Conservation (phyloP, 2,113 vertebrate genomes). For the Thunnus thynnus region DNA sequence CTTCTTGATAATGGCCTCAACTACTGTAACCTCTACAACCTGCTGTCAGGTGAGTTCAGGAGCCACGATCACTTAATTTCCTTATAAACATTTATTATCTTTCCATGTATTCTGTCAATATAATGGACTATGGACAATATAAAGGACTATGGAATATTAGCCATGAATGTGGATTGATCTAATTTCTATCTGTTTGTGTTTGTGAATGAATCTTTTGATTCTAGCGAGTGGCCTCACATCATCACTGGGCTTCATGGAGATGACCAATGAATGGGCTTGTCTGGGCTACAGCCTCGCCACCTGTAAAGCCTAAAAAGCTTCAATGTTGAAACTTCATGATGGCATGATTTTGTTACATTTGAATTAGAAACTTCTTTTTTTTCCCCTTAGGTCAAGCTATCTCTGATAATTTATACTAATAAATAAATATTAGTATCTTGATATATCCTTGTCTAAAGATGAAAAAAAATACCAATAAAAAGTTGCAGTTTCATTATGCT, state of each 20-base stretch:
- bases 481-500: background rate
- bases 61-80: too few species aligned
- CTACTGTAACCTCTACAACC: slow-evolving; percentile 66
- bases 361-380: too few species aligned
- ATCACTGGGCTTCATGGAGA: slow-evolving; percentile 56
- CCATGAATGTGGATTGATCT: background rate
- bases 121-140: too few species aligned
- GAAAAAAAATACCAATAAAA: slow-evolving; percentile 14
- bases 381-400: too few species aligned
- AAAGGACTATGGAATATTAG: background rate
- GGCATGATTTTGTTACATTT: too few species aligned
- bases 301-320: slow-evolving; percentile 26
- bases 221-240: slow-evolving; percentile 55
- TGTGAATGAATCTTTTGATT: background rate
- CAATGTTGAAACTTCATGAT: background rate
- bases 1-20: slow-evolving; percentile 52
- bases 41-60: slow-evolving; percentile 47
- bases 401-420: too few species aligned
- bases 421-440: too few species aligned
- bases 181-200: background rate
- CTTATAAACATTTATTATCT: too few species aligned
- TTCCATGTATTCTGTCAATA: too few species aligned
- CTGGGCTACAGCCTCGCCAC: slow-evolving; percentile 34
- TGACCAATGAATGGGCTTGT: slow-evolving; percentile 67
- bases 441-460: too few species aligned